Evolutionary conservation across 2,888 invertebrate species (phyloP), one percentile per base, ranked within the genome.

Genomic region (Bibio marci): DNA sequence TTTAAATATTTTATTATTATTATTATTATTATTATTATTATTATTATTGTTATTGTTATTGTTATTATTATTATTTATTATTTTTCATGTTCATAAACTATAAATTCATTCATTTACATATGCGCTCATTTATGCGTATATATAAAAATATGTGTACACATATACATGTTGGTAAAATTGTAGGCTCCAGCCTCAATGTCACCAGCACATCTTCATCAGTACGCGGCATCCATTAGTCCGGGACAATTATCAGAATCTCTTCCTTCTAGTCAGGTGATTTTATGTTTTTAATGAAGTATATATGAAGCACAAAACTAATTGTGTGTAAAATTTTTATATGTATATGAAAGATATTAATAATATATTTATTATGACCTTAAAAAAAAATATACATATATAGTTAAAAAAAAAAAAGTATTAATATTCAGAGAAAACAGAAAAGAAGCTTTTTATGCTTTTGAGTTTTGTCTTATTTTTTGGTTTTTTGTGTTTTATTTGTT

Each of bases 151-250:
- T 28, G 13, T 12, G 13, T 8, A n/a, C 13, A n/a, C 5, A 11
- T 12, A 28, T 19, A 6, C 8, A 22, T 22, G 22, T 22, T 22
- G 22, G 22, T 4, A 22, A 22, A 22, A 42, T 50, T 65, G 55
- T 70, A 88, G 83, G 88, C 88, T 59, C 88, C 88, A 53, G 86
- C 88, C 62, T 80, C 83, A 59, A 85, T 86, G 81, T 85, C 85
- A 47, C 82, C 85, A 50, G 83, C 85, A 59, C 85, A 81, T 66
- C 72, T 79, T 58, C 78, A 79, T 65, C 77, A 78, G 65, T 76
- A 77, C 62, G 78, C 76, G 57, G 67, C 70, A 51, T 66, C 69
- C 48, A 57, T 66, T 58, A 67, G 67, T 52, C 67, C 67, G 47
- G 66, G 67, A 53, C 70, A 72, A 62, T 68, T 74, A 52, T 76